A percentile compares a stretch with the other conserved stretches of the same genome.
Conservation (phyloP, 92 coral and sea anemone species). For the Umimayanthus chanpuru region DNA sequence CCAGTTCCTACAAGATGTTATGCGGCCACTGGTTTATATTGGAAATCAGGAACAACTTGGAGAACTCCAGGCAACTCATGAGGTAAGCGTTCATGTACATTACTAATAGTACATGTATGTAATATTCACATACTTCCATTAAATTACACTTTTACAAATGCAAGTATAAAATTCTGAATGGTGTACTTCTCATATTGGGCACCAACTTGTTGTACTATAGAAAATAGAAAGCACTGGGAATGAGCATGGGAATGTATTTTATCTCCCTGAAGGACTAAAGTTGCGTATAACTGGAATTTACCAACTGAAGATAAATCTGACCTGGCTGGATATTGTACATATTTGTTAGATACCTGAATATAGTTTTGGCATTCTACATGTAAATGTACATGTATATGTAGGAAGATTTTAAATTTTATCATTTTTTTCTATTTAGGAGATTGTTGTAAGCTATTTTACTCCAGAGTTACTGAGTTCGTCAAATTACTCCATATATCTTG, state of each 20-base stretch:
- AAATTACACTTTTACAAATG: neutral
- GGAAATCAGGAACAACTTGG: conserved; percentile 63
- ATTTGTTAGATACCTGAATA: no score
- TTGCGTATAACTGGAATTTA: no score
- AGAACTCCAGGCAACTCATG: conserved; percentile 50
- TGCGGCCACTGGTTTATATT: conserved; percentile 83
- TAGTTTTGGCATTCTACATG: neutral
- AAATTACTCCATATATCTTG: conserved; percentile 74
- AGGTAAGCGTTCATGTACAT: conserved; percentile 49
- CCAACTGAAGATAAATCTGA: no score
- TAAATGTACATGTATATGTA: neutral
- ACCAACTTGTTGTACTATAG: no score
- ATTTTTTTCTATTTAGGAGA: conserved; percentile 47
- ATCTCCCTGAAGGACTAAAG: no score
- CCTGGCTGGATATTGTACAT: no score
- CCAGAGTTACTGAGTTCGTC: conserved; percentile 48
- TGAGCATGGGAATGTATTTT: no score
- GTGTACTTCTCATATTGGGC: no score
- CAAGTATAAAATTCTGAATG: neutral
- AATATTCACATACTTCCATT: no score
- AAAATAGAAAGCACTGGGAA: no score
- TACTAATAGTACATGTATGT: no score
- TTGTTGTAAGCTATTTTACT: conserved; percentile 63
- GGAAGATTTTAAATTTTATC: neutral
- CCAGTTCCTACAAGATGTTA: conserved; percentile 62